These are phyloP conservation scores for Operophtera brumata DNA, from an alignment of 2,888 invertebrate genomes.

Conservation along the genomic window DNA sequence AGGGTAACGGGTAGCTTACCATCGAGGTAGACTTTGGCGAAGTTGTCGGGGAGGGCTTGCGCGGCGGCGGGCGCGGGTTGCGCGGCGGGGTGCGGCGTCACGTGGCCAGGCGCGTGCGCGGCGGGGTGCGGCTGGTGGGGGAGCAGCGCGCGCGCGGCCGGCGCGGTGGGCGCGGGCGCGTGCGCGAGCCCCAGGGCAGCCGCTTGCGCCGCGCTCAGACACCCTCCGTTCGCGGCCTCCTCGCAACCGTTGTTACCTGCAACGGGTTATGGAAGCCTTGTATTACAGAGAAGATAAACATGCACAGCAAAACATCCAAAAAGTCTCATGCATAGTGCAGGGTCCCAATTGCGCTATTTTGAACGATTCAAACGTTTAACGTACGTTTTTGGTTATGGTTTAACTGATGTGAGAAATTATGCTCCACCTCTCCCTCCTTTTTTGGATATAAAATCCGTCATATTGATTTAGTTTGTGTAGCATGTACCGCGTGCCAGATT, in stretches of 20 bases:
- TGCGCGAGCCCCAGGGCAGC: conserved; percentile 69
- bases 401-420: too few relatives aligned
- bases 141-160: conserved; percentile 54
- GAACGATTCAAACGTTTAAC: too few relatives aligned
- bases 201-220: conserved; percentile 67
- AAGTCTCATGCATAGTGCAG: too few relatives aligned
- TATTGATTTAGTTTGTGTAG: too few relatives aligned
- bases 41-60: conserved; percentile 52
- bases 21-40: conserved; percentile 65
- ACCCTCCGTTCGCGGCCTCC: conserved; percentile 29
- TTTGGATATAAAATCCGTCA: too few relatives aligned
- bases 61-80: conserved; percentile 36
- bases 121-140: conserved; percentile 36
- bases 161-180: conserved; percentile 61
- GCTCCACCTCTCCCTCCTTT: too few relatives aligned
- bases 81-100: conserved; percentile 28
- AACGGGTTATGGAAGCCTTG: not conserved
- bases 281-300: too few relatives aligned
- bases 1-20: conserved; percentile 44
- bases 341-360: too few relatives aligned
- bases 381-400: too few relatives aligned
- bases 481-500: too few relatives aligned
- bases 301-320: too few relatives aligned
- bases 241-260: conserved; percentile 32
- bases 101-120: conserved; percentile 35